Evolutionary conservation across 2,888 invertebrate genomes (phyloP).

Genomic region (Ceriagrion tenellum): DNA sequence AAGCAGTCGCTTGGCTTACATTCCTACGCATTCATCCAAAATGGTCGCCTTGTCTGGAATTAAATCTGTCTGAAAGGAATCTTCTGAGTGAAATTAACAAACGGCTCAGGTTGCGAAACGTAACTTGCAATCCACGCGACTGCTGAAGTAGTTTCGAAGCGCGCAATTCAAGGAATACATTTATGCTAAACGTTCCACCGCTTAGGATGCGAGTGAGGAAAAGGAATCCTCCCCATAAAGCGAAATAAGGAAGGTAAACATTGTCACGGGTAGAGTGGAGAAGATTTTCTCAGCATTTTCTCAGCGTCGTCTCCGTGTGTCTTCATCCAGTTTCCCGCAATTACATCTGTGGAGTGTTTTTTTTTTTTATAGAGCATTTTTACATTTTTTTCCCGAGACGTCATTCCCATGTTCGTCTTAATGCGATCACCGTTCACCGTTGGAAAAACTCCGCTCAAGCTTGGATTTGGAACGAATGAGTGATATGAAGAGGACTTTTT

Average conservation of each 20-base stretch:
- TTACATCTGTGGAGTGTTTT: not conserved
- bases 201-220: not conserved
- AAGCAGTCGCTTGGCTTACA: too few relatives aligned
- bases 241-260: not conserved
- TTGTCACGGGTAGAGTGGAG: not conserved
- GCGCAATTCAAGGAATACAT: not conserved
- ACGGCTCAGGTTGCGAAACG: too few relatives aligned
- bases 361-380: not conserved
- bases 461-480: not conserved
- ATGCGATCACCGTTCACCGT: not conserved
- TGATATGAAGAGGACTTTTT: not conserved
- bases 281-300: slow-evolving; percentile 3
- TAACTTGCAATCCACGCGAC: too few relatives aligned
- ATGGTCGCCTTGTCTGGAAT: too few relatives aligned
- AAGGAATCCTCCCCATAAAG: not conserved
- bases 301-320: not conserved
- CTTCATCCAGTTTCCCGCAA: not conserved
- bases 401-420: not conserved
- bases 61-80: too few relatives aligned
- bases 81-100: too few relatives aligned
- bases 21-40: too few relatives aligned
- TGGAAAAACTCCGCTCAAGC: not conserved
- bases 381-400: not conserved
- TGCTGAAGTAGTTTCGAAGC: too few relatives aligned
- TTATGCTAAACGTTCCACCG: not conserved